A percentile compares a stretch with the other conserved stretches of the same genome.
Evolutionary conservation across 2,888 invertebrate species (phyloP).

Genomic region (Cephus pulcher): DNA sequence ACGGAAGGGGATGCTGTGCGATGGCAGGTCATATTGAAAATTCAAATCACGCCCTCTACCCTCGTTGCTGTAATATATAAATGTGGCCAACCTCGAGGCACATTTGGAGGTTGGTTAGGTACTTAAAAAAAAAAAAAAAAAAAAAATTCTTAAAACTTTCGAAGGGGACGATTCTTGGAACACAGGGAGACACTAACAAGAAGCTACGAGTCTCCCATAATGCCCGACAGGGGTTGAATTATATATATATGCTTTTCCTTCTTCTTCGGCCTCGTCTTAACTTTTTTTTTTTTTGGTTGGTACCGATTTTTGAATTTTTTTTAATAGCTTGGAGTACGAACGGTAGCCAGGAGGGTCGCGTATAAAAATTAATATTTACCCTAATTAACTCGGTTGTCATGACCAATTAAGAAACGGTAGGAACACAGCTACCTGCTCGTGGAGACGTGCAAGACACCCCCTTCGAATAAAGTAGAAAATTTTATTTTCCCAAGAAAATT

Average conservation of each 20-base stretch:
- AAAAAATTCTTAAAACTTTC: constrained; percentile 1
- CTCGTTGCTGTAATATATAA: not conserved
- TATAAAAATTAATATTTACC: constrained; percentile 53
- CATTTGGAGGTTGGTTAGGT: not conserved
- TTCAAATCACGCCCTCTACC: not conserved
- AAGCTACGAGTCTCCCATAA: constrained; percentile 22
- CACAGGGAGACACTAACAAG: constrained; percentile 14
- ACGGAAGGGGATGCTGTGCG: not conserved
- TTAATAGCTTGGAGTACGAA: constrained; percentile 1
- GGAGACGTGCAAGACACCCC: not conserved
- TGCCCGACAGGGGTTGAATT: constrained; percentile 10
- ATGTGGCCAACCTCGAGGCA: not conserved
- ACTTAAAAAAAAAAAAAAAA: constrained; percentile 1
- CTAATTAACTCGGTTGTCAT: constrained; percentile 37
- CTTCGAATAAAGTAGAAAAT: constrained; percentile 51
- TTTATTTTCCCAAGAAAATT: constrained; percentile 46
- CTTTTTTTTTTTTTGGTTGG: not conserved
- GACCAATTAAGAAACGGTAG: constrained; percentile 21
- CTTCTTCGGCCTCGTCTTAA: not conserved
- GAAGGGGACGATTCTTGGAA: constrained; percentile 16
- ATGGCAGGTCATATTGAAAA: not conserved
- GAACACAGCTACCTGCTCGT: not conserved
- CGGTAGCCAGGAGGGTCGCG: constrained; percentile 27
- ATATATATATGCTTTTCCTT: constrained; percentile 9
- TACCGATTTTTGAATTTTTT: not conserved